These are phyloP conservation scores for Etheostoma perlongum DNA, from an alignment of 2,797 vertebrate species.

Conservation along the genomic window DNA sequence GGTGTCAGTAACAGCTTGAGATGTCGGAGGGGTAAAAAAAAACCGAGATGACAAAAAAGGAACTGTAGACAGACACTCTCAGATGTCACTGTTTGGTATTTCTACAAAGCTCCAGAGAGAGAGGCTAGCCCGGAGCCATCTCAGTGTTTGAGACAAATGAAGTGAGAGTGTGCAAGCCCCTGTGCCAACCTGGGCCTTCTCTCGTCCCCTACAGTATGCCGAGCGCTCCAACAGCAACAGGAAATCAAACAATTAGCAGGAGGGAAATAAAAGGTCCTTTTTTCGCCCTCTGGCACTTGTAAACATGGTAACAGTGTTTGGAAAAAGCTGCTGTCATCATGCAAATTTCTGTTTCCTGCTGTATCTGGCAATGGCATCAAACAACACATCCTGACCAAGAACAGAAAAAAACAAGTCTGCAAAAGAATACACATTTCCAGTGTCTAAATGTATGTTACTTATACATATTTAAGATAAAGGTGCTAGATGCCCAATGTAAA, in stretches of 20 bases:
- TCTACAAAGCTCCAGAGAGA: slow-evolving; percentile 86
- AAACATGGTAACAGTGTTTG: slow-evolving; percentile 79
- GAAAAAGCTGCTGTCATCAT: slow-evolving; percentile 72
- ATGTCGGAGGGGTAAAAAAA: slow-evolving; percentile 34
- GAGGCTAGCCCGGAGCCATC: slow-evolving; percentile 81
- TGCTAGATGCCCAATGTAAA: neutral
- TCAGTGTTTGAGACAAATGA: slow-evolving; percentile 78
- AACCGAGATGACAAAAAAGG: slow-evolving; percentile 50
- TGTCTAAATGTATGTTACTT: neutral
- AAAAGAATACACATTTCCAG: neutral
- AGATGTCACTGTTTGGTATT: slow-evolving; percentile 85
- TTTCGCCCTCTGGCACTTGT: slow-evolving; percentile 82
- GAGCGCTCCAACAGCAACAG: slow-evolving; percentile 83
- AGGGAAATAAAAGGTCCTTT: slow-evolving; percentile 85
- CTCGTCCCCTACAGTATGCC: slow-evolving; percentile 62
- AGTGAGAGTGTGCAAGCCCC: slow-evolving; percentile 67
- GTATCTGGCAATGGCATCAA: slow-evolving; percentile 27
- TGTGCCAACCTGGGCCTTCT: slow-evolving; percentile 76
- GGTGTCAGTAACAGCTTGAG: slow-evolving; percentile 69
- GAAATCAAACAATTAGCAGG: slow-evolving; percentile 90
- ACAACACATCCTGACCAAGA: slow-evolving; percentile 26
- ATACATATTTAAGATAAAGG: neutral
- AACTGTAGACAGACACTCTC: slow-evolving; percentile 77
- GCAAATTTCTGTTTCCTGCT: slow-evolving; percentile 66
- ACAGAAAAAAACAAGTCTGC: neutral